These are phyloP conservation scores for Knipowitschia caucasica DNA, from an alignment of 2,797 vertebrate genomes.

Conservation along the genomic window DNA sequence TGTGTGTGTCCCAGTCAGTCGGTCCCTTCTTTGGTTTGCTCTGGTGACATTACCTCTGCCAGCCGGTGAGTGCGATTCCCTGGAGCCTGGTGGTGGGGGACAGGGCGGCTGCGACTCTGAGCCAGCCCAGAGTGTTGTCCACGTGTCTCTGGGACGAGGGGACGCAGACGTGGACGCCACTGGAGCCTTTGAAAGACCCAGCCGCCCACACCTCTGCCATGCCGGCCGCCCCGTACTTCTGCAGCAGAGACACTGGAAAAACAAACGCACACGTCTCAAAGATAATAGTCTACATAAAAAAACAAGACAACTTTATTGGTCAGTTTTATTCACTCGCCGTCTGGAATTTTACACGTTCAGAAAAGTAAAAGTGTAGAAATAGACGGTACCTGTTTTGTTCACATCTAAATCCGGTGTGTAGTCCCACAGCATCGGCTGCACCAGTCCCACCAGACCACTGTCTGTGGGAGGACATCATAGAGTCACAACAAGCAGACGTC, in stretches of 20 bases:
- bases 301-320: no score
- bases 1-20: neutral
- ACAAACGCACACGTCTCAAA: no score
- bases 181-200: conserved; percentile 95
- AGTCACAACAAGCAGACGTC: no score
- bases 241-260: conserved; percentile 80
- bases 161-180: conserved; percentile 80
- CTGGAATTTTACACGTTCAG: no score
- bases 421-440: conserved; percentile 95
- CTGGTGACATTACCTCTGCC: conserved; percentile 85
- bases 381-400: conserved; percentile 76
- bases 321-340: no score
- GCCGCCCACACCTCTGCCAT: conserved; percentile 88
- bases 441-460: conserved; percentile 82
- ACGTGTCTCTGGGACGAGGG: conserved; percentile 85
- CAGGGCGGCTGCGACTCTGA: conserved; percentile 76
- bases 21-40: neutral
- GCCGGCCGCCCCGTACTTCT: conserved; percentile 82
- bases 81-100: conserved; percentile 63
- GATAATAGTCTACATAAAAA: no score
- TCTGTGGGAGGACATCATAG: no score
- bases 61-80: conserved; percentile 90
- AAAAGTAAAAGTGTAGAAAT: neutral
- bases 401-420: conserved; percentile 85
- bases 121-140: conserved; percentile 88